Evolutionary conservation across 2,888 invertebrate genomes (phyloP).

Genomic region (Petrolisthes manimaculis): DNA sequence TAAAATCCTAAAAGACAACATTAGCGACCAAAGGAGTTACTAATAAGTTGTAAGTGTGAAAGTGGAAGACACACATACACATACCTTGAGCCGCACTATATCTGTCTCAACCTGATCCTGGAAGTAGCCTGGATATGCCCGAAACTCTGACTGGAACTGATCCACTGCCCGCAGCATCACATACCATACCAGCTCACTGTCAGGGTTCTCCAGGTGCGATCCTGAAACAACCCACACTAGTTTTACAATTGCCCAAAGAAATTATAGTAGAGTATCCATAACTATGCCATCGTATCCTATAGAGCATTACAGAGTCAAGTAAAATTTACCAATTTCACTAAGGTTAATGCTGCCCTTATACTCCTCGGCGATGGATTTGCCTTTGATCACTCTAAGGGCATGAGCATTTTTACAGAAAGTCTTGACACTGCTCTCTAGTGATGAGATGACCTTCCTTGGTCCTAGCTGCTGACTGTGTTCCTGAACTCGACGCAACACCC

Average conservation of each 20-base stretch:
- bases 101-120: slow-evolving; percentile 89
- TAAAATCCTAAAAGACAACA: not conserved
- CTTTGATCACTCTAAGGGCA: slow-evolving; percentile 83
- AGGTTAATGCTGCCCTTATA: slow-evolving; percentile 58
- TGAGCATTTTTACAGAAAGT: slow-evolving; percentile 90
- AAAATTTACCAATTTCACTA: slow-evolving; percentile 54
- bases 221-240: slow-evolving; percentile 71
- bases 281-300: too few relatives aligned
- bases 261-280: not conserved
- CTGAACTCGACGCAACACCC: slow-evolving; percentile 84
- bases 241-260: not conserved
- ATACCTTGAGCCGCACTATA: slow-evolving; percentile 85
- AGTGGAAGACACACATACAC: not conserved
- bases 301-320: not conserved
- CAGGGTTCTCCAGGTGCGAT: slow-evolving; percentile 83
- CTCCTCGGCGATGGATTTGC: slow-evolving; percentile 82
- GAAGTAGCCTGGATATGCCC: slow-evolving; percentile 89
- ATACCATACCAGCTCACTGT: slow-evolving; percentile 89
- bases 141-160: slow-evolving; percentile 88
- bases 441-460: slow-evolving; percentile 76
- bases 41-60: too few relatives aligned
- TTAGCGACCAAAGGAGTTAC: not conserved
- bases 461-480: slow-evolving; percentile 84
- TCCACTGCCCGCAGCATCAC: slow-evolving; percentile 91
- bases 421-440: slow-evolving; percentile 81